Base-by-base conservation (phyloP, 2,113 vertebrate genomes). In the Sardina pilchardus region DNA sequence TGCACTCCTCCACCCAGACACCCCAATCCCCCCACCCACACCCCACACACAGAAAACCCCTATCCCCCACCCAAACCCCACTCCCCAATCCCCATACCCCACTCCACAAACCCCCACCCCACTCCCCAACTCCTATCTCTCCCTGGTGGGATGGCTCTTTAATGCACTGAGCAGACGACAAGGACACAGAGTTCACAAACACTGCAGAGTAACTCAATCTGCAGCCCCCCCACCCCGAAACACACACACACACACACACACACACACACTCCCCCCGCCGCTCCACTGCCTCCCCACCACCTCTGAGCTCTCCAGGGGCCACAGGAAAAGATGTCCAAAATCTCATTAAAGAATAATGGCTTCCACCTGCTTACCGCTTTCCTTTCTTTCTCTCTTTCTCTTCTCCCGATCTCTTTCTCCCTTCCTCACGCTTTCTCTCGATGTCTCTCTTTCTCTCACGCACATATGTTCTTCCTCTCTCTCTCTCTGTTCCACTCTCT, bases 151-250 rank as follows among this genome's bases (percentile, higher is more conserved):
- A 88, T 90, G 91, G 88, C 90, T 90, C 88, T 89, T 75, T 93
- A 94, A 94, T 93, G 92, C 89, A 90, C 86, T 50, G 21, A 93
- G 89, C 93, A 94, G 92, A 94, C 92, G 94, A 94, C 93, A 93
- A 90, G 92, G 91, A 91, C 89, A 82, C 89, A 89, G 89, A 90
- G 90, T 92, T 94, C 94, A 90, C 88, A 91, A 90, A 91, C 86
- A 88, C 87, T 78, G 21, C 88, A 83, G 86, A 89, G 92, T 87
- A 91, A 92, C 92, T 91, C 90, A 92, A 90, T 92, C 93, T 88
- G 90, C 90, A 91, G 92, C 82, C 50, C 17, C 50, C 17, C 44
- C 44, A 6, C 45, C 45, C 45, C 45, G 4, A 59, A 7, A 59
- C 53, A 59, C 53, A 59, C 14, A 59, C 24, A 63, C 21, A 63